Evolutionary conservation across 2,797 vertebrate genomes (phyloP).

Genomic region (Carapus acus): DNA sequence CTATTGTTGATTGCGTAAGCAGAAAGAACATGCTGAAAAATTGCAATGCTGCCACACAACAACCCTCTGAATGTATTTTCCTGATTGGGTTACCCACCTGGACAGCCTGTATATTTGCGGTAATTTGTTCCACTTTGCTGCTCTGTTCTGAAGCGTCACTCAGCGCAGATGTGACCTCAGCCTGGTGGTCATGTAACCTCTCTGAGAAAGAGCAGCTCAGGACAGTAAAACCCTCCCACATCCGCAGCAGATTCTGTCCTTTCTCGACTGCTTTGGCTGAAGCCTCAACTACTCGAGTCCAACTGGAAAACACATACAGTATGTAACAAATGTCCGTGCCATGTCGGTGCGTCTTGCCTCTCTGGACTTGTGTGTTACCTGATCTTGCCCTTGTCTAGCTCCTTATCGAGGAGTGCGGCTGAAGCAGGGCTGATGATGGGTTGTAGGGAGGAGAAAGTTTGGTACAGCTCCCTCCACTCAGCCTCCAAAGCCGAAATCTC

Average conservation of each 20-base stretch:
- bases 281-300: slow-evolving; percentile 65
- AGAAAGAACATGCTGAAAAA: no score
- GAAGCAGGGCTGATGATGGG: slow-evolving; percentile 44
- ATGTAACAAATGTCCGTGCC: neutral
- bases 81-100: slow-evolving; percentile 59
- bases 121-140: slow-evolving; percentile 55
- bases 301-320: slow-evolving; percentile 64
- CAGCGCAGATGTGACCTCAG: slow-evolving; percentile 55
- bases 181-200: slow-evolving; percentile 55
- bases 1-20: no score
- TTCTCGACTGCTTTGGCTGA: slow-evolving; percentile 62
- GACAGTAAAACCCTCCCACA: slow-evolving; percentile 69
- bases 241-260: slow-evolving; percentile 56
- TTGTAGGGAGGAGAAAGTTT: slow-evolving; percentile 30
- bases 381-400: slow-evolving; percentile 42
- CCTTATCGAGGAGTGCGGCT: slow-evolving; percentile 35
- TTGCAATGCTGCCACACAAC: no score
- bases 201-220: slow-evolving; percentile 38
- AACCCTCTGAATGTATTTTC: neutral
- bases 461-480: slow-evolving; percentile 60
- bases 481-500: slow-evolving; percentile 64
- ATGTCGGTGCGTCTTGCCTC: neutral
- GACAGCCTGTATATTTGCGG: slow-evolving; percentile 52
- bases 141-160: slow-evolving; percentile 46
- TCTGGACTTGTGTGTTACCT: slow-evolving; percentile 38